A percentile compares a stretch with the other conserved stretches of the same genome.
Conservation (phyloP, 2,797 vertebrate genomes). For the Xenentodon cancila region DNA sequence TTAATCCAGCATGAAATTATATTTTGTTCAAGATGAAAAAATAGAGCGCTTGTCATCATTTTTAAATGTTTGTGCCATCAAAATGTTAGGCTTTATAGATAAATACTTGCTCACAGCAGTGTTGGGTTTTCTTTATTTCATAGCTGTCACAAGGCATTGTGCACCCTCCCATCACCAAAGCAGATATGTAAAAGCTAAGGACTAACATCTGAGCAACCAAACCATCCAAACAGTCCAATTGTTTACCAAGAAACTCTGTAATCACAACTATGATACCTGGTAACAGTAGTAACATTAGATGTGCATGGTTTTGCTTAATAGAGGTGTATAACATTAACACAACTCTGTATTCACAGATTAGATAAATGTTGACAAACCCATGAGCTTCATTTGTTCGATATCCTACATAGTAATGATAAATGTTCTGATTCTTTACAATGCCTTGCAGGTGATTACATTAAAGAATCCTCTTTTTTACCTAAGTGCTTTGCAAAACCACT, state of each 20-base stretch:
- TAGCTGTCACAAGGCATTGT: constrained; percentile 78
- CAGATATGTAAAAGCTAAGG: constrained; percentile 56
- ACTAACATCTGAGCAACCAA: constrained; percentile 46
- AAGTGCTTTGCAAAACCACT: no score
- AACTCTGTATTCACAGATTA: not conserved
- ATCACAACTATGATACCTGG: not conserved
- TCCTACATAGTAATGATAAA: not conserved
- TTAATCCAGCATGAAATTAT: constrained; percentile 85
- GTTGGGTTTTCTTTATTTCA: constrained; percentile 76
- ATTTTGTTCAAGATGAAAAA: constrained; percentile 76
- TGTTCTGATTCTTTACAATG: constrained; percentile 9
- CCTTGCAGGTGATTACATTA: constrained; percentile 31
- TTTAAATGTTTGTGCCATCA: constrained; percentile 77
- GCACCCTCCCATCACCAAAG: constrained; percentile 57
- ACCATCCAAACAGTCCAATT: constrained; percentile 13
- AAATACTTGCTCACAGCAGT: constrained; percentile 77
- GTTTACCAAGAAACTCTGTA: no score
- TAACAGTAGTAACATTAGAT: no score
- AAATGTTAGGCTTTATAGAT: constrained; percentile 77
- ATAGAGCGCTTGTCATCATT: constrained; percentile 72
- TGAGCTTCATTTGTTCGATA: not conserved
- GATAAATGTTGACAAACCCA: not conserved
- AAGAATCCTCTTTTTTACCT: no score
- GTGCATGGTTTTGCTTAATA: not conserved
- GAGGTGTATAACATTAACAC: not conserved